phyloP scores from a whole-genome alignment of 2,888 invertebrate species.

The Tipula vernalis region DNA sequence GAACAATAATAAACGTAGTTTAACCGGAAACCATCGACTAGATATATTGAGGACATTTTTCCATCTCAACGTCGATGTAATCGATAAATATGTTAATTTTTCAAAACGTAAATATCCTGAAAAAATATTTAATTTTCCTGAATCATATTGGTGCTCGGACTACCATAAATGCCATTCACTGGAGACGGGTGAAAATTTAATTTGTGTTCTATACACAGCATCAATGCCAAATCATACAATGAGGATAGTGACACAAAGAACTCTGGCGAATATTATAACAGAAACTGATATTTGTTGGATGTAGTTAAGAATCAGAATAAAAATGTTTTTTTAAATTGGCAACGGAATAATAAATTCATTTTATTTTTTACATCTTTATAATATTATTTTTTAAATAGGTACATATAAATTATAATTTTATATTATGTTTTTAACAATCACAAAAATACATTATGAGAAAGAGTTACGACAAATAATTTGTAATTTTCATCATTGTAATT shows the following conservation, averaged over 20 bases:
- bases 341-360: neutral
- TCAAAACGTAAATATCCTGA: slow-evolving; percentile 21
- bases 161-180: slow-evolving; percentile 76
- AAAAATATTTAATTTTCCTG: slow-evolving; percentile 23
- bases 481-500: neutral
- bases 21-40: slow-evolving; percentile 50
- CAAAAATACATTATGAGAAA: neutral
- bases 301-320: neutral
- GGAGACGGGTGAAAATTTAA: slow-evolving; percentile 48
- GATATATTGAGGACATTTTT: slow-evolving; percentile 65
- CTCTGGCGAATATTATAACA: slow-evolving; percentile 45
- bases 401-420: neutral
- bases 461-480: neutral
- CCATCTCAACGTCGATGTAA: slow-evolving; percentile 49
- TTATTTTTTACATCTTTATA: neutral
- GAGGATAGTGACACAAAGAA: slow-evolving; percentile 45
- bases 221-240: slow-evolving; percentile 64
- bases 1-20: slow-evolving; percentile 40
- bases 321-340: neutral
- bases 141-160: slow-evolving; percentile 75
- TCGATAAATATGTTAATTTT: slow-evolving; percentile 31
- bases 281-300: slow-evolving; percentile 45
- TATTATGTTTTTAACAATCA: neutral
- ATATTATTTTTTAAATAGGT: neutral
- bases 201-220: slow-evolving; percentile 61